Evolutionary conservation across 1,140 invertebrate genomes (phyloP).

Genomic region (Polyergus mexicanus): DNA sequence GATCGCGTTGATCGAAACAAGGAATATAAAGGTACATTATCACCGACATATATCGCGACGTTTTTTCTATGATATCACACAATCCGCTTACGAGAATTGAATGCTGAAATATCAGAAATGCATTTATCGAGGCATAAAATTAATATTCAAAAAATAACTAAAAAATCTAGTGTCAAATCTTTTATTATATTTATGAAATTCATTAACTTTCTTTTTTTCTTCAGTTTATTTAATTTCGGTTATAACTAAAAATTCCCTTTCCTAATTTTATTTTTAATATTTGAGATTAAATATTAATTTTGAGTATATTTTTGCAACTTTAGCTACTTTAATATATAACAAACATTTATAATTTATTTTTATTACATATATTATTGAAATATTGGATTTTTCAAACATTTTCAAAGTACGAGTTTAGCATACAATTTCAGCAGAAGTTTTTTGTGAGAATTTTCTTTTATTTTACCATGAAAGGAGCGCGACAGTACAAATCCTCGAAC

Average conservation of each 20-base stretch:
- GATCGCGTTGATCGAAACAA: constrained; percentile 18
- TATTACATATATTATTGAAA: neutral
- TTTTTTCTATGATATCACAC: constrained; percentile 14
- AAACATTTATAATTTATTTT: neutral
- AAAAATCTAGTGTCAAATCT: neutral
- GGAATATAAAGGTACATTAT: constrained; percentile 27
- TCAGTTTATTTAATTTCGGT: neutral
- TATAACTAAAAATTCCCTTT: neutral
- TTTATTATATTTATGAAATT: neutral
- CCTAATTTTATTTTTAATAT: neutral
- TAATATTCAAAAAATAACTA: neutral
- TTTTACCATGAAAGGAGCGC: neutral
- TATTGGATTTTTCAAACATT: neutral
- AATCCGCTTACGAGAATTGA: neutral
- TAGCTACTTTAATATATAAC: neutral
- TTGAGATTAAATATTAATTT: neutral
- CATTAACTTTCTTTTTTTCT: neutral
- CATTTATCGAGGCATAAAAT: neutral
- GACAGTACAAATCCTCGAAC: neutral
- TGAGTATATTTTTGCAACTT: neutral
- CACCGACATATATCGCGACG: neutral
- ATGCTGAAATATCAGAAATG: neutral
- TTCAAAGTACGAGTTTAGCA: neutral
- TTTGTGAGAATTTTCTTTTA: neutral
- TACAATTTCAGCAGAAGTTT: constrained; percentile 10